Conservation (phyloP, 2,113 vertebrate species). For the Hemicordylus capensis region DNA sequence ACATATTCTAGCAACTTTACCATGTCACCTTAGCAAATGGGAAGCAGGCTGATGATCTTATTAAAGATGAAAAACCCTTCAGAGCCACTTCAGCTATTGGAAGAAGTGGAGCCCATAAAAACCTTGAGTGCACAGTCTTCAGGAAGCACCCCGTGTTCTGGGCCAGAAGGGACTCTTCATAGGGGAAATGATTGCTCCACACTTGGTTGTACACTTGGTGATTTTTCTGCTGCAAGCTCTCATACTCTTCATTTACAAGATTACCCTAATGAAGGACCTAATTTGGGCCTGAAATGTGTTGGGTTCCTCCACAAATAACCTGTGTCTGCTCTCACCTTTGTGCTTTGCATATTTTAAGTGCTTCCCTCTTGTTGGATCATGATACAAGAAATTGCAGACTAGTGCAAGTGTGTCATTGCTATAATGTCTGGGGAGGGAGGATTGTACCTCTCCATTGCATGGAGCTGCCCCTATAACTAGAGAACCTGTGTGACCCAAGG, state of each 20-base stretch:
- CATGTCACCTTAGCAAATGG: neutral
- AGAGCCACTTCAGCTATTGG: neutral
- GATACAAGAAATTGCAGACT: neutral
- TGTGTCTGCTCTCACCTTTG: neutral
- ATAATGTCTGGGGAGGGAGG: neutral
- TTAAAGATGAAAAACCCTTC: neutral
- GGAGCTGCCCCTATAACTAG: neutral
- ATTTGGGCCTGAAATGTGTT: neutral
- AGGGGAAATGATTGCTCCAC: neutral
- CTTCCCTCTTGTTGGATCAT: neutral
- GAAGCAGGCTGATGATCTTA: neutral
- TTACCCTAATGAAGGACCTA: neutral
- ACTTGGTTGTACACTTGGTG: neutral
- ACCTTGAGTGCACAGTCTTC: neutral
- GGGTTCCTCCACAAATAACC: neutral
- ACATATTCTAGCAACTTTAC: neutral
- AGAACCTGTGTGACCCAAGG: neutral
- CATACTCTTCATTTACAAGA: no score
- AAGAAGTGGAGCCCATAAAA: neutral
- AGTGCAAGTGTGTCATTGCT: neutral
- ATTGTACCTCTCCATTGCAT: neutral
- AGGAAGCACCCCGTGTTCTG: neutral
- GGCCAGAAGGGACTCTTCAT: neutral
- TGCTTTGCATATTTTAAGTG: neutral
- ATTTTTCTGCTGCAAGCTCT: no score